phyloP scores from a whole-genome alignment of 2,113 vertebrate species.

The Cygnus atratus region DNA sequence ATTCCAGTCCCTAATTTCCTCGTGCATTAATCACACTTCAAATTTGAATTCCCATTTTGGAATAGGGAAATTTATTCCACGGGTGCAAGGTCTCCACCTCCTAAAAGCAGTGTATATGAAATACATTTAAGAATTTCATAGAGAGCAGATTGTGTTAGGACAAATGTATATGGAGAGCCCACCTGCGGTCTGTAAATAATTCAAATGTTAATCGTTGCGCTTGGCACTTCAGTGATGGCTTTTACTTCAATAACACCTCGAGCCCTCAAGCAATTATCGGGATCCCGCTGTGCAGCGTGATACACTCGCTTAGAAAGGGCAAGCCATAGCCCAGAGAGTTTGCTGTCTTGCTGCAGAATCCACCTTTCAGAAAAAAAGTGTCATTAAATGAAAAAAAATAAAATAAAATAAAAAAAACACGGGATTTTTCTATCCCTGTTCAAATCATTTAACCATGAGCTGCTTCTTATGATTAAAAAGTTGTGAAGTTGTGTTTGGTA shows the following conservation, averaged over 20 bases:
- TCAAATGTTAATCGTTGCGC: conserved; percentile 56
- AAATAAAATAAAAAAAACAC: no score
- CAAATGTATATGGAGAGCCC: background rate
- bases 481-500: background rate
- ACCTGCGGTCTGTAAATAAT: conserved; percentile 60
- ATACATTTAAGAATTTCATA: background rate
- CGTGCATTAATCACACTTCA: background rate
- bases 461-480: background rate
- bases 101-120: background rate
- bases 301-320: background rate
- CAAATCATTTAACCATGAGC: background rate
- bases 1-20: background rate
- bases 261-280: conserved; percentile 45
- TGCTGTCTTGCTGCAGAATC: background rate
- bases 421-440: background rate
- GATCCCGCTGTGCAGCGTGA: conserved; percentile 20
- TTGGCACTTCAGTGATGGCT: conserved; percentile 33
- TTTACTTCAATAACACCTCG: conserved; percentile 31
- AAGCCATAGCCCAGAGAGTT: background rate
- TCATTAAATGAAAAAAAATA: background rate
- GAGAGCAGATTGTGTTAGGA: background rate
- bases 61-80: background rate
- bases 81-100: background rate
- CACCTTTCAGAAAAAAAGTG: background rate
- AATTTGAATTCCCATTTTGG: background rate